Percentiles rank a stretch among this genome's conserved stretches.
phyloP scores from a whole-genome alignment of 1,140 invertebrate genomes.

The Drosophila sturtevanti region DNA sequence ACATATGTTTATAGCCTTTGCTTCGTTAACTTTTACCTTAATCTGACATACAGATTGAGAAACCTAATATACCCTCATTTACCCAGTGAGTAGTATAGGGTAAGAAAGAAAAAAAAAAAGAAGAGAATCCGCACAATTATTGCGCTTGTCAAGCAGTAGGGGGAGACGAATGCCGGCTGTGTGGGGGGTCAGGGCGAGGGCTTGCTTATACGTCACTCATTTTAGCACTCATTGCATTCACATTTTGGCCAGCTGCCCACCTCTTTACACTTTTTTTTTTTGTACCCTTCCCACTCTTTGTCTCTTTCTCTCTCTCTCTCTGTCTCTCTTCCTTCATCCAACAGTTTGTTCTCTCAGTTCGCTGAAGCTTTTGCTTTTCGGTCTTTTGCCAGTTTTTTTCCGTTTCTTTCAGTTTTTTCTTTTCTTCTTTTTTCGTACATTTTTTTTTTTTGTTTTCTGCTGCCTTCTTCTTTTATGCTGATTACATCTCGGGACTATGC shows the following conservation, averaged over 20 bases:
- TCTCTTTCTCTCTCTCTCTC: neutral
- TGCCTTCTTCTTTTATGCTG: slow-evolving; percentile 44
- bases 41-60: too few species aligned
- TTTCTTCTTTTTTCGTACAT: neutral
- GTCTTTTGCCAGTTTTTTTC: neutral
- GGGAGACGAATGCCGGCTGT: neutral
- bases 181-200: neutral
- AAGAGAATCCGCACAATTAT: slow-evolving; percentile 71
- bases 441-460: neutral
- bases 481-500: slow-evolving; percentile 61
- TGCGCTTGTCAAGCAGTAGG: slow-evolving; percentile 47
- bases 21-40: too few species aligned
- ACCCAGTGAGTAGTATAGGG: neutral
- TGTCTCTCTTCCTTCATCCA: neutral
- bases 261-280: neutral
- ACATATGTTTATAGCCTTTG: too few species aligned
- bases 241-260: slow-evolving; percentile 47
- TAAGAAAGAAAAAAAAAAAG: neutral
- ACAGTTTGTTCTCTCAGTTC: neutral
- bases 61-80: neutral
- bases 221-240: slow-evolving; percentile 59
- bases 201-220: slow-evolving; percentile 58
- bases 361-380: slow-evolving; percentile 7
- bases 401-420: neutral
- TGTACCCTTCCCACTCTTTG: neutral